Percentiles rank a stretch among this genome's conserved stretches.
These are phyloP conservation scores for Sarotherodon lohbergeri DNA, from an alignment of 2,113 vertebrate genomes.

Conservation along the genomic window DNA sequence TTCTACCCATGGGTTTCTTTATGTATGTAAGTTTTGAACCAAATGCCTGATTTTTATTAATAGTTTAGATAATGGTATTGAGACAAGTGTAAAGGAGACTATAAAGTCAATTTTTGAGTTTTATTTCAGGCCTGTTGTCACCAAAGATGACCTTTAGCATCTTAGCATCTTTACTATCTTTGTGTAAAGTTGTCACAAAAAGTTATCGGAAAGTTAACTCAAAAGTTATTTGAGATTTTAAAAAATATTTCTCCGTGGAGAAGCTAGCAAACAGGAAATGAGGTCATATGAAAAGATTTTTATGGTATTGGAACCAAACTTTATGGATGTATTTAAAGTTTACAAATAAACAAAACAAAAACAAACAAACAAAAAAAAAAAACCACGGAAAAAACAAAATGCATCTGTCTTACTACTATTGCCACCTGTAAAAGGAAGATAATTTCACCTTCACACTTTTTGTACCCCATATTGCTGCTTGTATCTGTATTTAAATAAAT, in stretches of 20 bases:
- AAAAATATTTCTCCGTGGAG: not conserved
- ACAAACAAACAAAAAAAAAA: not conserved
- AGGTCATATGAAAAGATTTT: not conserved
- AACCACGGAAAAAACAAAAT: not conserved
- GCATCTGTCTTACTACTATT: not conserved
- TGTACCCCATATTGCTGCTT: not conserved
- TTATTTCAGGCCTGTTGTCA: no score
- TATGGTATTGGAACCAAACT: not conserved
- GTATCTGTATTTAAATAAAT: not conserved
- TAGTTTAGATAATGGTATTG: no score
- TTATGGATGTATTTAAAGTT: not conserved
- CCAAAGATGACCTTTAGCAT: not conserved
- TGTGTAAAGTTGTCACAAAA: not conserved
- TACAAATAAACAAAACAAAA: not conserved
- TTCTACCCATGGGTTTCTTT: no score
- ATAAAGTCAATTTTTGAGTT: no score
- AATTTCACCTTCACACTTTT: not conserved
- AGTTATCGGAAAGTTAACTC: not conserved
- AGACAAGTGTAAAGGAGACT: no score
- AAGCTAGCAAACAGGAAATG: not conserved
- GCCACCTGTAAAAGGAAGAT: not conserved
- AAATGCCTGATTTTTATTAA: no score
- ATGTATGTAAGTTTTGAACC: no score
- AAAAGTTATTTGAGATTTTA: not conserved
- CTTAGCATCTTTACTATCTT: not conserved